Evolutionary conservation across 2,797 vertebrate species (phyloP).

Genomic region (Pelochelys cantorii): DNA sequence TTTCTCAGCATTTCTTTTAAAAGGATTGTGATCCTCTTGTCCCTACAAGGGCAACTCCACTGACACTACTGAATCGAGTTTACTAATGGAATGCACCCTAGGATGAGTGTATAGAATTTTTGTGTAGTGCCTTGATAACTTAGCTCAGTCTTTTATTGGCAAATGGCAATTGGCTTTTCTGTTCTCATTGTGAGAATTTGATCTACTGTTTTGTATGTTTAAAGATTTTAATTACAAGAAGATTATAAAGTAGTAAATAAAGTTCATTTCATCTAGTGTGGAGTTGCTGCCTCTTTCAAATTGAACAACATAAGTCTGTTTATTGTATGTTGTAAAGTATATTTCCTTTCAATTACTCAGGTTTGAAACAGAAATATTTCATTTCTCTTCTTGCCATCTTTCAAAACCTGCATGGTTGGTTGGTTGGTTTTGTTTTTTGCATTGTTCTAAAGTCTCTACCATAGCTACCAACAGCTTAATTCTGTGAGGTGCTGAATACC

Average conservation of each 20-base stretch:
- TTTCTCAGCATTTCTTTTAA: background rate
- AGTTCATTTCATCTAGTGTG: background rate
- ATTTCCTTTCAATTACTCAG: constrained; percentile 15
- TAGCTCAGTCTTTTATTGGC: background rate
- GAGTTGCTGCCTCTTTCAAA: background rate
- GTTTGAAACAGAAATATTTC: background rate
- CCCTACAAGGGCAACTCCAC: background rate
- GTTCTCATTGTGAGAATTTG: constrained; percentile 9
- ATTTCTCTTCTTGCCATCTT: background rate
- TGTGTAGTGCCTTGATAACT: background rate
- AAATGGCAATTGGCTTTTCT: constrained; percentile 16
- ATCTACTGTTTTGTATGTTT: background rate
- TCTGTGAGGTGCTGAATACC: background rate
- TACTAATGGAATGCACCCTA: background rate
- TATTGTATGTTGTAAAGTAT: background rate
- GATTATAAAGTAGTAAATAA: constrained; percentile 42
- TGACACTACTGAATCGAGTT: background rate
- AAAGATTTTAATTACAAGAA: constrained; percentile 11
- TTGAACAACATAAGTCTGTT: background rate
- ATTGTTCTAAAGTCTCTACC: background rate
- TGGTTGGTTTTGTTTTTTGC: background rate
- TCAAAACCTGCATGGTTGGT: background rate
- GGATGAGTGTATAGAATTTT: background rate
- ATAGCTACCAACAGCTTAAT: background rate
- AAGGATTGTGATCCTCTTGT: background rate